Conservation (phyloP, 2,888 invertebrate genomes). For the Caenorhabditis afra region DNA sequence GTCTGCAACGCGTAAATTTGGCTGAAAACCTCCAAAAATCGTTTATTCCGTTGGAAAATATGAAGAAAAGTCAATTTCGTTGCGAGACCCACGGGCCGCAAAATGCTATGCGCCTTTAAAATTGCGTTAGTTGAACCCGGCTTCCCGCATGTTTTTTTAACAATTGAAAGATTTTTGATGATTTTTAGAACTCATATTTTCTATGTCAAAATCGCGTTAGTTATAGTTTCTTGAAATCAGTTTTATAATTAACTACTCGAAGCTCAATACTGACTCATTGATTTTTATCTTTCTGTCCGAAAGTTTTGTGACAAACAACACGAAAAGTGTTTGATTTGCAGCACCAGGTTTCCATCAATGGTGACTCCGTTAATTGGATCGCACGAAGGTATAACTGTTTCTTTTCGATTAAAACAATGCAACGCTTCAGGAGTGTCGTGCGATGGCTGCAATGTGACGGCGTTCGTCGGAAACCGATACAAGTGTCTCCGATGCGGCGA, state of each 20-base stretch:
- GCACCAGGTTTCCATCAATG: slow-evolving; percentile 6
- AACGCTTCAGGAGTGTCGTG: slow-evolving; percentile 92
- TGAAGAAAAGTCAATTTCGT: slow-evolving; percentile 18
- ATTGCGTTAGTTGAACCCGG: slow-evolving; percentile 15
- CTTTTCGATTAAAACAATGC: background rate
- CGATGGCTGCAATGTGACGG: slow-evolving; percentile 98
- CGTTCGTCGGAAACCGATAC: slow-evolving; percentile 96
- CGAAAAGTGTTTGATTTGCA: background rate
- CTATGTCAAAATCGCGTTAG: too few species aligned
- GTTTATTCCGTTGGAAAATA: slow-evolving; percentile 11
- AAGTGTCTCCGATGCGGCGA: slow-evolving; percentile 99
- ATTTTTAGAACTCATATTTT: background rate
- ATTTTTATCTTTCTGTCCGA: background rate
- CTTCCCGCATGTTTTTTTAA: background rate
- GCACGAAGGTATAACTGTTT: slow-evolving; percentile 23
- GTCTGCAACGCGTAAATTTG: slow-evolving; percentile 5
- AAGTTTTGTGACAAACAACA: too few species aligned
- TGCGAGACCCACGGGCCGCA: slow-evolving; percentile 38
- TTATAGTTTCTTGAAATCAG: too few species aligned
- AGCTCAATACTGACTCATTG: background rate
- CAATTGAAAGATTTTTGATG: background rate
- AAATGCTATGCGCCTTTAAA: slow-evolving; percentile 56
- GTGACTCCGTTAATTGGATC: slow-evolving; percentile 20
- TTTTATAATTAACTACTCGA: too few species aligned
- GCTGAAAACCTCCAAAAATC: slow-evolving; percentile 20